Evolutionary conservation across 2,888 invertebrate genomes (phyloP).

Genomic region (Brenthis daphne): DNA sequence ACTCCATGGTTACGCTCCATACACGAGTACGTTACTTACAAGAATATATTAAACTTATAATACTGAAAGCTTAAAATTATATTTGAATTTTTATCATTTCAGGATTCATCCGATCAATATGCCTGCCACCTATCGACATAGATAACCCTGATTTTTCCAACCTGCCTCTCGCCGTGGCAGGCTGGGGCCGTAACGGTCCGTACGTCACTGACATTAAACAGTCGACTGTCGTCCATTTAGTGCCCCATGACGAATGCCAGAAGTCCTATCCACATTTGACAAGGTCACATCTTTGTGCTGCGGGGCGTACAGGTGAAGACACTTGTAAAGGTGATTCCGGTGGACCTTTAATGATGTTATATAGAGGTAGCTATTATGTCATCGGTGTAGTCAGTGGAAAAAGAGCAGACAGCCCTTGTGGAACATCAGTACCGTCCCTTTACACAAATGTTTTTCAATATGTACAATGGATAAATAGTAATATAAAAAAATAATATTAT

Average conservation of each 20-base stretch:
- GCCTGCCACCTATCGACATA: constrained; percentile 65
- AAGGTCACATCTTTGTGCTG: constrained; percentile 66
- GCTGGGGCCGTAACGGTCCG: constrained; percentile 70
- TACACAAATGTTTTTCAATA: constrained; percentile 72
- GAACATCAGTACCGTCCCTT: constrained; percentile 68
- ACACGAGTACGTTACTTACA: constrained; percentile 56
- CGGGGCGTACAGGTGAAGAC: constrained; percentile 67
- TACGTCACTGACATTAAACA: constrained; percentile 65
- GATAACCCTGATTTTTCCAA: constrained; percentile 60
- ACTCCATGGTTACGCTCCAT: constrained; percentile 59
- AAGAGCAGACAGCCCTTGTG: constrained; percentile 67
- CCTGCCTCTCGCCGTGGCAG: constrained; percentile 64
- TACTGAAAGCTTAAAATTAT: background rate
- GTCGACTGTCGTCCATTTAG: constrained; percentile 65
- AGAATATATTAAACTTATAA: background rate
- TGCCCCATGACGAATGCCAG: constrained; percentile 61
- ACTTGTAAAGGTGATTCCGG: constrained; percentile 77
- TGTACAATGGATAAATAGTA: constrained; percentile 59
- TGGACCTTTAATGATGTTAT: constrained; percentile 70
- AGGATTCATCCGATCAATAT: constrained; percentile 73
- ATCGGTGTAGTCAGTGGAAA: constrained; percentile 75
- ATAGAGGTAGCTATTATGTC: constrained; percentile 63
- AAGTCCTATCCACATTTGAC: constrained; percentile 59
- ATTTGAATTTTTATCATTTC: constrained; percentile 42
- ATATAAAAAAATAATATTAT: constrained; percentile 29